phyloP scores from a whole-genome alignment of 2,888 invertebrate genomes.

The Leptodirus hochenwartii region DNA sequence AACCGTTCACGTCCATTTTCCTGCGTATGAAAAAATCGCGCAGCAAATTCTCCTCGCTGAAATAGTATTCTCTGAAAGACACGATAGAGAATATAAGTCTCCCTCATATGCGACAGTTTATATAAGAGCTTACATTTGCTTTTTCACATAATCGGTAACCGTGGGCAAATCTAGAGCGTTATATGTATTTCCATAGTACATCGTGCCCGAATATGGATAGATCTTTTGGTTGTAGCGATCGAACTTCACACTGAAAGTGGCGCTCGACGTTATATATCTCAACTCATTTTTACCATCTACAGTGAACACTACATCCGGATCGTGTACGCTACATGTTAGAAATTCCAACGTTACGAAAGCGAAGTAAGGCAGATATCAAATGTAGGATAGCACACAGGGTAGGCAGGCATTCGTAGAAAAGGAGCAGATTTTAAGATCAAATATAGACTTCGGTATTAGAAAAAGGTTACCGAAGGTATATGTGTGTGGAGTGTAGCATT shows the following conservation, averaged over 20 bases:
- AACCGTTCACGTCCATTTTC: constrained; percentile 92
- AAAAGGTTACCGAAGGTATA: too few relatives aligned
- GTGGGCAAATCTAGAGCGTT: constrained; percentile 29
- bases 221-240: constrained; percentile 18
- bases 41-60: constrained; percentile 88
- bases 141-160: constrained; percentile 68
- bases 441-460: too few relatives aligned
- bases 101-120: neutral
- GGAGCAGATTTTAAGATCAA: too few relatives aligned
- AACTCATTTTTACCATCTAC: too few relatives aligned
- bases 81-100: constrained; percentile 8
- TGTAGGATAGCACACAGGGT: too few relatives aligned
- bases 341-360: too few relatives aligned
- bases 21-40: constrained; percentile 92
- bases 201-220: constrained; percentile 38
- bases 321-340: too few relatives aligned
- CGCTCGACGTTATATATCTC: too few relatives aligned
- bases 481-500: too few relatives aligned
- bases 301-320: too few relatives aligned
- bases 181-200: constrained; percentile 34
- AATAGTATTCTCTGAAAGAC: constrained; percentile 75
- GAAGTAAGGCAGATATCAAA: too few relatives aligned
- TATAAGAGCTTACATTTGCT: constrained; percentile 64
- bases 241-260: constrained; percentile 17
- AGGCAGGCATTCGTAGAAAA: too few relatives aligned